Base-by-base conservation (phyloP, 2,888 invertebrate species). In the Baronia brevicornis region DNA sequence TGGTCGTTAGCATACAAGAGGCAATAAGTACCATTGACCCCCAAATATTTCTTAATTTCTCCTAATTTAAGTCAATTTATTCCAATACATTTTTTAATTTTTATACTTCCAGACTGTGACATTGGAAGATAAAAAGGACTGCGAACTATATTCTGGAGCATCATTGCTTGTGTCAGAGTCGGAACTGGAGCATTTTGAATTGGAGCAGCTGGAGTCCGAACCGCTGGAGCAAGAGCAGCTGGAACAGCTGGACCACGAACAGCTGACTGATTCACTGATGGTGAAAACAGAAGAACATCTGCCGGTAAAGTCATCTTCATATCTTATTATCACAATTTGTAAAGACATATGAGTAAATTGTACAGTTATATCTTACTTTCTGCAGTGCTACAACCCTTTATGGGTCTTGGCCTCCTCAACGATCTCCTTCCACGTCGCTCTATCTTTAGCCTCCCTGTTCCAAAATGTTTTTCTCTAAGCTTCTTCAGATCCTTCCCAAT, bases 121-220 rank as follows among this genome's bases (percentile, higher is more conserved):
- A 11, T 10, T 60, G 12, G 54, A 53, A 2, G 51, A 50, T 2
- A 37, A n/a, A n/a, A n/a, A n/a, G n/a, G n/a, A n/a, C n/a, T n/a
- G 62, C 39, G 54, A 54, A 29, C 42, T 69, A 29, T 66, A 59
- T 54, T 38, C 65, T 1, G 61, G 60, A 1, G 44, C 63, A 3
- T 59, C 67, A 6, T 51, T 70, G 20, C 50, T 68, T 7, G 51
- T 57, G 18, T 52, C 55, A 26, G 52, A 50, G 25, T 47, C 46
- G 3, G 31, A 9, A 10, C 14, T 28, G 35, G 19, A 8, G 12
- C 29, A 28, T 4, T 7, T 17, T 5, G 28, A 13, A 14, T 18
- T 22, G 5, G 27, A 17, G 7, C 33, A 8, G 10, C 24, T 18
- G 28, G 27, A 20, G n/a, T 10, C 6, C 1, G 19, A 22, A 5